These are phyloP conservation scores for Catamblyrhynchus diadema DNA, from an alignment of 2,797 vertebrate species.

Conservation along the genomic window DNA sequence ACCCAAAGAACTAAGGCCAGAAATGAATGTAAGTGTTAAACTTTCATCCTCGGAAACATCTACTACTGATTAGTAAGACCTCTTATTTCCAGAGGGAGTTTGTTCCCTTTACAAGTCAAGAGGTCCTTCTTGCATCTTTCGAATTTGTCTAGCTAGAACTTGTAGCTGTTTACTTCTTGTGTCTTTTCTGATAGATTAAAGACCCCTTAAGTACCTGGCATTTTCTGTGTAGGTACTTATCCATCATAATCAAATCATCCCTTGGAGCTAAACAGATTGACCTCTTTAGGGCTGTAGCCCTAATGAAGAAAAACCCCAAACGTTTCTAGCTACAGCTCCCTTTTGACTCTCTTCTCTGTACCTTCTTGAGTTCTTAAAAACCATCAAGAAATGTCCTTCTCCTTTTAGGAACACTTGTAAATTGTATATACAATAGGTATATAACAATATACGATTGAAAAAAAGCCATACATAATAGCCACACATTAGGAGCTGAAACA, in stretches of 20 bases:
- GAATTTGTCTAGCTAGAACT: neutral
- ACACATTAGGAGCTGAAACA: neutral
- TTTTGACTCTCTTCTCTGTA: neutral
- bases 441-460: neutral
- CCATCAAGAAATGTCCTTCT: neutral
- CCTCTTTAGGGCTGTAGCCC: conserved; percentile 13
- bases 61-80: neutral
- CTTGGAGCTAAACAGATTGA: conserved; percentile 54
- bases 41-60: neutral
- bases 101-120: neutral
- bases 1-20: neutral
- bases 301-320: neutral
- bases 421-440: neutral
- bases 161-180: conserved; percentile 19
- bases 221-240: conserved; percentile 51
- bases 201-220: conserved; percentile 11
- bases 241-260: conserved; percentile 54
- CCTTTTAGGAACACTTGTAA: neutral
- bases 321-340: neutral
- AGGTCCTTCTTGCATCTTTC: neutral
- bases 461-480: neutral
- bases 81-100: neutral
- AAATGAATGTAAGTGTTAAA: neutral
- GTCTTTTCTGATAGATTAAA: conserved; percentile 40
- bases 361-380: neutral